These are phyloP conservation scores for Pollicipes pollicipes DNA, from an alignment of 1,140 invertebrate species.

Conservation along the genomic window DNA sequence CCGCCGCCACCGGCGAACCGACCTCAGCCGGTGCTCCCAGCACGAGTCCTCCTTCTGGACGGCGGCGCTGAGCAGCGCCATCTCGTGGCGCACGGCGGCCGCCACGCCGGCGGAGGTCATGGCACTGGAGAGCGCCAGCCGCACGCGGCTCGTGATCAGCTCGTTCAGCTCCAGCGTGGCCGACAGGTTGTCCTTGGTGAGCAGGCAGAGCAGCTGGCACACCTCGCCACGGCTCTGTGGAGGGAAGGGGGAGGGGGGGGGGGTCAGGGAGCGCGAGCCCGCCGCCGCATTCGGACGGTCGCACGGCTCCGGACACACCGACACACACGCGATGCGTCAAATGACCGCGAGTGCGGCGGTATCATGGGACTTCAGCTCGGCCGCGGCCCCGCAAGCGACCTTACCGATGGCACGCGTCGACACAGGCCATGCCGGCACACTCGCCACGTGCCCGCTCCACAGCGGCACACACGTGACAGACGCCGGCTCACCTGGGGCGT, in stretches of 20 bases:
- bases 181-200: slow-evolving; percentile 73
- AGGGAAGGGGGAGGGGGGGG: too few species aligned
- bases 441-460: too few species aligned
- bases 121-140: slow-evolving; percentile 28
- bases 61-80: slow-evolving; percentile 66
- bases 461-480: too few species aligned
- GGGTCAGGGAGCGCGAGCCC: too few species aligned
- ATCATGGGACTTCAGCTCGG: too few species aligned
- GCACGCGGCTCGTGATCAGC: slow-evolving; percentile 59
- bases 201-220: slow-evolving; percentile 62
- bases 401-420: too few species aligned
- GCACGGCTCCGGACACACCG: too few species aligned
- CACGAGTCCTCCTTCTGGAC: slow-evolving; percentile 83
- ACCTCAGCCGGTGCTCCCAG: slow-evolving; percentile 79
- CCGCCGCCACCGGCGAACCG: background rate
- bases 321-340: too few species aligned
- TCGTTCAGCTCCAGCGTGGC: slow-evolving; percentile 71
- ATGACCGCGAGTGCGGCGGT: too few species aligned
- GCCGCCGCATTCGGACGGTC: too few species aligned
- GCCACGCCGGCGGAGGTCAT: slow-evolving; percentile 45
- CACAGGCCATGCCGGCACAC: too few species aligned
- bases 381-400: too few species aligned
- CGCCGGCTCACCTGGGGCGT: slow-evolving; percentile 35
- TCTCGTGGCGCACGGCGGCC: slow-evolving; percentile 62
- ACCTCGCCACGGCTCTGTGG: slow-evolving; percentile 62